Conservation (phyloP, 2,888 invertebrate genomes). For the Philhelius pedissequus region DNA sequence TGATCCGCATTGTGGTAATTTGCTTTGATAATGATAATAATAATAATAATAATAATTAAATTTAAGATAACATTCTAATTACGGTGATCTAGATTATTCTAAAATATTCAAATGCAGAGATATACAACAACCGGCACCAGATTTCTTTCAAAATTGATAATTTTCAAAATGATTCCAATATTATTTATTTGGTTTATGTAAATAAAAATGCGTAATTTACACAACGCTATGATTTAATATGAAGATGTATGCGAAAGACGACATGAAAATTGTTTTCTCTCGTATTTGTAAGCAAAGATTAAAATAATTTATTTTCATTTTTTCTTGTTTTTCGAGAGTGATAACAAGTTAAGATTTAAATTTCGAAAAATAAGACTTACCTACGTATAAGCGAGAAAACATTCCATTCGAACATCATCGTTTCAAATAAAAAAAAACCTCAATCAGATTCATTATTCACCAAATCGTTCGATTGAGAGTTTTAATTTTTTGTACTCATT, state of each 20-base stretch:
- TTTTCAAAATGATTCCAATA: not conserved
- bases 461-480: conserved; percentile 37
- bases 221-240: not conserved
- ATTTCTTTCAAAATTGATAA: not conserved
- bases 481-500: not conserved
- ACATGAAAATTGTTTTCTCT: conserved; percentile 12
- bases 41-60: not conserved
- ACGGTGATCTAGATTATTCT: not conserved
- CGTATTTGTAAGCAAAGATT: not conserved
- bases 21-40: not conserved
- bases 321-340: not conserved
- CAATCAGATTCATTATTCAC: conserved; percentile 29
- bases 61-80: not conserved
- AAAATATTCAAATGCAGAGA: not conserved
- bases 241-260: not conserved
- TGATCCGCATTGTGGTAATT: not conserved
- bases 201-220: conserved; percentile 21
- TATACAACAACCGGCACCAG: not conserved
- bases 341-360: conserved; percentile 41
- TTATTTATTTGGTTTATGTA: not conserved
- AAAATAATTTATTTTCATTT: not conserved
- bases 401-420: conserved; percentile 15
- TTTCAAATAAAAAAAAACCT: conserved; percentile 4
- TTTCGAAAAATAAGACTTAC: conserved; percentile 22
- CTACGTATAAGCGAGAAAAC: conserved; percentile 17